These are phyloP conservation scores for Hydrozoanthus tunicans DNA, from an alignment of 64 coral and sea anemone species.

Conservation along the genomic window DNA sequence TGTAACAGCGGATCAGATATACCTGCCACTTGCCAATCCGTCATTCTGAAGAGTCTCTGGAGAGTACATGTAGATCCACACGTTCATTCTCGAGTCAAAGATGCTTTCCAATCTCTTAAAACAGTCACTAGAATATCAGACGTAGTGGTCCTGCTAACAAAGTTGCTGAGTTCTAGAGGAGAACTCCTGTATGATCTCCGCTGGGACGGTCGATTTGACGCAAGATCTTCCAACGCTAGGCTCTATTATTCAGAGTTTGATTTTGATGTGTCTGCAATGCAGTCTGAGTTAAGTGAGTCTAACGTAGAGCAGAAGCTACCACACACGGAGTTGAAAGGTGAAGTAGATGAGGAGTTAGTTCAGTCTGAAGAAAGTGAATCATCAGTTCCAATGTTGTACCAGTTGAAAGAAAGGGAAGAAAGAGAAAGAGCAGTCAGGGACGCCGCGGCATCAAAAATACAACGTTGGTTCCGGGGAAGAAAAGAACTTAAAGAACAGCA, in stretches of 20 bases:
- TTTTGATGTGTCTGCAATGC: conserved; percentile 17
- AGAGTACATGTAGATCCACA: background rate
- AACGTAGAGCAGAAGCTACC: background rate
- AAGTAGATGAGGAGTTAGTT: background rate
- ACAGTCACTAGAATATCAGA: conserved; percentile 26
- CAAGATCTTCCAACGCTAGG: background rate
- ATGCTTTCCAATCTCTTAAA: conserved; percentile 46
- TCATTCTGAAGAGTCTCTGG: conserved; percentile 43
- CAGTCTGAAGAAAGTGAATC: conserved; percentile 5
- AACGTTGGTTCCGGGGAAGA: conserved; percentile 30
- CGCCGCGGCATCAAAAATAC: conserved; percentile 11
- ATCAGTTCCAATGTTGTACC: background rate
- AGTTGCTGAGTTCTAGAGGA: conserved; percentile 36
- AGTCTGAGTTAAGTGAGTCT: background rate
- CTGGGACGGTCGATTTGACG: conserved; percentile 41
- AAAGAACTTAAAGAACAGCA: background rate
- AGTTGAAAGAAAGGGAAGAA: conserved; percentile 22
- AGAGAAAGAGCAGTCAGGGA: conserved; percentile 37
- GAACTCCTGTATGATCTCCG: conserved; percentile 63
- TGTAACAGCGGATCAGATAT: conserved; percentile 82
- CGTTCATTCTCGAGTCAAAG: conserved; percentile 51
- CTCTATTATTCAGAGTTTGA: conserved; percentile 6
- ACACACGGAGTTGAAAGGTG: background rate
- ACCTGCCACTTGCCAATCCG: conserved; percentile 21
- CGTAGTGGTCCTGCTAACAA: conserved; percentile 39